These are phyloP conservation scores for Trialeurodes vaporariorum DNA, from an alignment of 1,140 invertebrate genomes.

Conservation along the genomic window DNA sequence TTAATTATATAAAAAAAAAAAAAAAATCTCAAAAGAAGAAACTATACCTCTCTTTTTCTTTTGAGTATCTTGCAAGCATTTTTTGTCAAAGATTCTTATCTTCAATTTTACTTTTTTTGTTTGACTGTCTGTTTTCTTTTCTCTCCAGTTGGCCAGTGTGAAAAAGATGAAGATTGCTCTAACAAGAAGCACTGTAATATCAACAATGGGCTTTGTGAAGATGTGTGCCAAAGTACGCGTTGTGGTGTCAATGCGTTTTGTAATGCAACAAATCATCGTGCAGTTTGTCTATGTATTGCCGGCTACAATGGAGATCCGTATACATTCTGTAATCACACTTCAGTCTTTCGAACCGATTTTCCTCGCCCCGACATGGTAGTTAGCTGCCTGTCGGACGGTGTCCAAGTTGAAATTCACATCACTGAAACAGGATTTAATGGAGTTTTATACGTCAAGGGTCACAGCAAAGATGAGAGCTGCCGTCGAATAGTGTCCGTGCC, in stretches of 20 bases:
- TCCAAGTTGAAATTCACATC: constrained; percentile 74
- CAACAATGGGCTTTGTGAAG: constrained; percentile 53
- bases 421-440: constrained; percentile 73
- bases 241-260: constrained; percentile 70
- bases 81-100: too few species aligned
- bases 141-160: constrained; percentile 38
- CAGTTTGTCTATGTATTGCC: constrained; percentile 59
- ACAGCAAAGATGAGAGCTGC: constrained; percentile 84
- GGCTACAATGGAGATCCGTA: constrained; percentile 57
- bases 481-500: constrained; percentile 64
- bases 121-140: constrained; percentile 2
- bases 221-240: constrained; percentile 55
- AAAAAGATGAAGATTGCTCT: constrained; percentile 58
- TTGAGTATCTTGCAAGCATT: too few species aligned
- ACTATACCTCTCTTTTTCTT: background rate
- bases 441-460: constrained; percentile 85
- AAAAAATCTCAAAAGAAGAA: too few species aligned
- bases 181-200: constrained; percentile 60
- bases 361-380: constrained; percentile 74
- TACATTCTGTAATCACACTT: constrained; percentile 47
- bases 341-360: constrained; percentile 52
- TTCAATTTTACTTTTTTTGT: constrained; percentile 11
- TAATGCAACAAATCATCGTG: constrained; percentile 61
- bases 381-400: constrained; percentile 80
- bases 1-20: too few species aligned